phyloP scores from a whole-genome alignment of 2,888 invertebrate species.

The Anarsia innoxiella region DNA sequence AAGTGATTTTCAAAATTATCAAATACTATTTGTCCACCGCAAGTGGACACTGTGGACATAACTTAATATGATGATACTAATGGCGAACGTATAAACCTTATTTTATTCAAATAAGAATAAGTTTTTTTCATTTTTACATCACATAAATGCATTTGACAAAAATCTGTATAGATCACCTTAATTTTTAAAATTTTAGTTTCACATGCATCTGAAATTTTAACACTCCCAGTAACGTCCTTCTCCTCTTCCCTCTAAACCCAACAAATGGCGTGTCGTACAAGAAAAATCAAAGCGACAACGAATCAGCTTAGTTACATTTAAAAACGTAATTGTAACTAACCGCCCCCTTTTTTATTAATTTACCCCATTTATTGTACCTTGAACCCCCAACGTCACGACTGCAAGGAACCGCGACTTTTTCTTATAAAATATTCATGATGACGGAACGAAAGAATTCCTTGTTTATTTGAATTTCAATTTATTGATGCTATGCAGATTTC shows the following conservation, averaged over 20 bases:
- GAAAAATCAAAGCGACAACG: constrained; percentile 69
- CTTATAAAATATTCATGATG: constrained; percentile 61
- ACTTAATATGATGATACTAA: constrained; percentile 13
- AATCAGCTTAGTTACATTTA: constrained; percentile 69
- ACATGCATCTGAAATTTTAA: background rate
- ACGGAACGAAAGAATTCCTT: constrained; percentile 25
- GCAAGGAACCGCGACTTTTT: constrained; percentile 28
- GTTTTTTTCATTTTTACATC: background rate
- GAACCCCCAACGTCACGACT: constrained; percentile 22
- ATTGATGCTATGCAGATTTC: constrained; percentile 17
- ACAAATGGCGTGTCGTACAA: constrained; percentile 70
- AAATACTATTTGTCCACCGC: too few relatives aligned
- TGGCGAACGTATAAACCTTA: constrained; percentile 6
- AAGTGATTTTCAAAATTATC: too few relatives aligned
- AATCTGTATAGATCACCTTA: background rate
- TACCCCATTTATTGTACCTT: constrained; percentile 62
- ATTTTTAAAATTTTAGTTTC: background rate
- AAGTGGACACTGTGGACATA: too few relatives aligned
- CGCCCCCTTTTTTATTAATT: constrained; percentile 72
- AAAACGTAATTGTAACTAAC: constrained; percentile 75
- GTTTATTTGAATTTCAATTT: constrained; percentile 34
- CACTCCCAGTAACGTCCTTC: constrained; percentile 25
- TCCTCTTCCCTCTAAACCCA: constrained; percentile 24
- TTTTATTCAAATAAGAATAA: background rate
- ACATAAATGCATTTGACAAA: too few relatives aligned